Evolutionary conservation across 2,888 invertebrate species (phyloP), one percentile per base, ranked within the genome.

Genomic region (Volucella zonaria): DNA sequence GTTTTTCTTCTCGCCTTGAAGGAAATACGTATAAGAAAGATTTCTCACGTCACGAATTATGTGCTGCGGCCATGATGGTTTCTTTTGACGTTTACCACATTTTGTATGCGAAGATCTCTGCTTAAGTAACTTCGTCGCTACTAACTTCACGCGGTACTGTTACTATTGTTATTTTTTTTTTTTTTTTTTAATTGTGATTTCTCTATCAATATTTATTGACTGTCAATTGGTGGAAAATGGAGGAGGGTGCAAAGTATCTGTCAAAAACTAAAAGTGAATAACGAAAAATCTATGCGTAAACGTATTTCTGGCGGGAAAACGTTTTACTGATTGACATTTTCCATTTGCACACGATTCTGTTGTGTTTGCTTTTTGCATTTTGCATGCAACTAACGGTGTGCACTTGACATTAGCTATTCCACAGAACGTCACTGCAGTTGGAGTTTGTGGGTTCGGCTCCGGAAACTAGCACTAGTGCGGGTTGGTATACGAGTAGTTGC

Each of bases 351-450:
- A 76, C 76, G 75, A 70, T 70, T 78, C 31, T 6, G 31, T 76
- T 64, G 31, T 85, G 76, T 77, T 76, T 81, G 76, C 76, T 64
- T 67, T 80, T 76, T 76, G 71, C 66, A 76, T 80, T 85, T 81
- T 77, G 73, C 81, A 81, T 76, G 76, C 54, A 73, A 68, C 85
- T 68, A 76, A 81, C 18, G 85, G 76, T 81, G 71, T 85, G 85
- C 85, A 81, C 85, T 85, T 85, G 85, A 85, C 85, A 85, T 85
- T 85, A 81, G 81, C 61, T 68, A 77, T 85, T 85, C 31, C 73
- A 73, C 62, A 66, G 64, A 85, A 73, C 70, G 77, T 64, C 58
- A 62, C 52, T 59, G 66, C 23, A 78, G 38, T 31, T 68, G 67
- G 40, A 54, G 56, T n/a, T 62, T 61, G 61, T 49, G 31, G 18